Conservation (phyloP, 2,113 vertebrate species). For the Formicarius rufipectus region DNA sequence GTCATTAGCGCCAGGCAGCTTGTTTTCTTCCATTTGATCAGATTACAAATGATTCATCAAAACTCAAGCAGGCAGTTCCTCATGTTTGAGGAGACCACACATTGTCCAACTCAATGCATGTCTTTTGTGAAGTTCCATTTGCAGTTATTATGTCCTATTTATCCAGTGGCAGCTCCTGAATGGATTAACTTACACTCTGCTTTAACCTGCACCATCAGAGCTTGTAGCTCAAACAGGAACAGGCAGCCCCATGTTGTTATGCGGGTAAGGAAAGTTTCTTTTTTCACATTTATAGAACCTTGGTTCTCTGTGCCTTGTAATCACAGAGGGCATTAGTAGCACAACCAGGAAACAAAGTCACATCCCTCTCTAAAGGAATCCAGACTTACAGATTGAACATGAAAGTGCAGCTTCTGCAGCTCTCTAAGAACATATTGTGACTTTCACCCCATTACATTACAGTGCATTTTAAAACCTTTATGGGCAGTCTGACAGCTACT, state of each 20-base stretch:
- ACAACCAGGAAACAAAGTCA: background rate
- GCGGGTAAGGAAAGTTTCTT: background rate
- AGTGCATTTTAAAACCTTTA: background rate
- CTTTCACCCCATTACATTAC: background rate
- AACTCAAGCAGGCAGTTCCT: background rate
- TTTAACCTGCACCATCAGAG: background rate
- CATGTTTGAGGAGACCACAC: background rate
- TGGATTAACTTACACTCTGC: background rate
- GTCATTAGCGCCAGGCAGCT: background rate
- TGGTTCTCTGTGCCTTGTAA: background rate
- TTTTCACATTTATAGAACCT: background rate
- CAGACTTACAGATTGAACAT: background rate
- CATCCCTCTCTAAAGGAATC: background rate
- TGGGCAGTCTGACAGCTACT: background rate
- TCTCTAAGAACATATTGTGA: background rate
- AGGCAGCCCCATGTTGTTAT: background rate
- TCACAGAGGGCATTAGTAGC: background rate
- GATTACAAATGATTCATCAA: conserved; percentile 20
- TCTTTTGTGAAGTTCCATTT: background rate
- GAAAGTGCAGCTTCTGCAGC: background rate
- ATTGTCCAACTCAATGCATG: background rate
- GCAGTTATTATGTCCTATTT: background rate
- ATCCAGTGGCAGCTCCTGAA: background rate
- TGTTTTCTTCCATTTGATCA: conserved; percentile 30
- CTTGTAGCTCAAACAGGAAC: background rate